These are phyloP conservation scores for Crocallis elinguaria DNA, from an alignment of 2,888 invertebrate species.

Conservation along the genomic window DNA sequence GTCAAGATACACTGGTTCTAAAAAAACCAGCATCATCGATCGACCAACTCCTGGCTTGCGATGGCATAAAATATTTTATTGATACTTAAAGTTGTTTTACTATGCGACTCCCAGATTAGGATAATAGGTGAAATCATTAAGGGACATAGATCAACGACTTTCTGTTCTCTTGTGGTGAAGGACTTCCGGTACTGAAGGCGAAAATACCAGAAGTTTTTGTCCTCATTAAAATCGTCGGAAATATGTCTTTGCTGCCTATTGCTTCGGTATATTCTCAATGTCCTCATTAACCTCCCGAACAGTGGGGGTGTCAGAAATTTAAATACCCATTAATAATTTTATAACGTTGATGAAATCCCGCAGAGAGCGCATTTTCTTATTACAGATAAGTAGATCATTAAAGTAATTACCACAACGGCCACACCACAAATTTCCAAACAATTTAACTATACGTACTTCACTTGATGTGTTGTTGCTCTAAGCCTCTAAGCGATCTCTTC, in stretches of 20 bases:
- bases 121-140: constrained; percentile 77
- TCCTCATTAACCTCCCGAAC: too few species aligned
- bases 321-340: too few species aligned
- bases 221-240: background rate
- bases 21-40: constrained; percentile 67
- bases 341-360: too few species aligned
- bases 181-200: constrained; percentile 20
- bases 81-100: constrained; percentile 77
- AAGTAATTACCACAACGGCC: too few species aligned
- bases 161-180: constrained; percentile 26
- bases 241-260: background rate
- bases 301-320: too few species aligned
- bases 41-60: constrained; percentile 60
- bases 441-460: too few species aligned
- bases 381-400: too few species aligned
- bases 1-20: constrained; percentile 55
- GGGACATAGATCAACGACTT: constrained; percentile 63
- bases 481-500: too few species aligned
- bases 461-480: too few species aligned
- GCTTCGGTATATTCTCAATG: too few species aligned
- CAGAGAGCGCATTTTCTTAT: too few species aligned
- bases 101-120: constrained; percentile 73
- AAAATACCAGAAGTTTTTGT: background rate
- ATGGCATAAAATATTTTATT: constrained; percentile 81
- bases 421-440: too few species aligned